These are phyloP conservation scores for Lethenteron camtschaticum DNA, from an alignment of 2,113 vertebrate species.

Conservation along the genomic window DNA sequence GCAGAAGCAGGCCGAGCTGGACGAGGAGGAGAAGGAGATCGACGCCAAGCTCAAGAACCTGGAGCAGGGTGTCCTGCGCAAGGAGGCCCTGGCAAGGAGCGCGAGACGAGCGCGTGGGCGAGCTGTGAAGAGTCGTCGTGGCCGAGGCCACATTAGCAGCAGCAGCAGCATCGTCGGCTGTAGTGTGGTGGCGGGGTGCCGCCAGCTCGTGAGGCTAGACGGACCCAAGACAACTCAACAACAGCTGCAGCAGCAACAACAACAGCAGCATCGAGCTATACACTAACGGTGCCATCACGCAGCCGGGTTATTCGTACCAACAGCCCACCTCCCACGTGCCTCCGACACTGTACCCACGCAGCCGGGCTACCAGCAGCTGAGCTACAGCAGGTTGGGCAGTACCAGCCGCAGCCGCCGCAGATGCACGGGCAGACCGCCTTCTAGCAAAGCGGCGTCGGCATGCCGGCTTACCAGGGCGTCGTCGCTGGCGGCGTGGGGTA, in stretches of 20 bases:
- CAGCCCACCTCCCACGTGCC: neutral
- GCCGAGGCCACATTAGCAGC: conserved; percentile 23
- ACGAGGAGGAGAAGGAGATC: conserved; percentile 97
- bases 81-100: conserved; percentile 35
- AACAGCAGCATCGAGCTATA: too few relatives aligned
- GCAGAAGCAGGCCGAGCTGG: conserved; percentile 87
- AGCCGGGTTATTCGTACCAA: neutral
- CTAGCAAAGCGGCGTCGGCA: too few relatives aligned
- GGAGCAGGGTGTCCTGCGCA: conserved; percentile 76
- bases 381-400: too few relatives aligned
- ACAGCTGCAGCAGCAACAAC: too few relatives aligned
- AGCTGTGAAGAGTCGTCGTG: conserved; percentile 65
- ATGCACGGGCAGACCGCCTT: too few relatives aligned
- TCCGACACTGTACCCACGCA: neutral
- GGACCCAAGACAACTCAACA: conserved; percentile 34
- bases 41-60: conserved; percentile 88
- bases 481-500: too few relatives aligned
- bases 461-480: too few relatives aligned
- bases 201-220: conserved; percentile 42
- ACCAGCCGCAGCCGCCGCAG: too few relatives aligned
- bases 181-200: conserved; percentile 72
- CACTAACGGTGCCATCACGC: neutral
- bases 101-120: conserved; percentile 44
- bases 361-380: too few relatives aligned
- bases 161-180: conserved; percentile 83